Conservation (phyloP, 2,113 vertebrate genomes). For the Thomomys bottae region DNA sequence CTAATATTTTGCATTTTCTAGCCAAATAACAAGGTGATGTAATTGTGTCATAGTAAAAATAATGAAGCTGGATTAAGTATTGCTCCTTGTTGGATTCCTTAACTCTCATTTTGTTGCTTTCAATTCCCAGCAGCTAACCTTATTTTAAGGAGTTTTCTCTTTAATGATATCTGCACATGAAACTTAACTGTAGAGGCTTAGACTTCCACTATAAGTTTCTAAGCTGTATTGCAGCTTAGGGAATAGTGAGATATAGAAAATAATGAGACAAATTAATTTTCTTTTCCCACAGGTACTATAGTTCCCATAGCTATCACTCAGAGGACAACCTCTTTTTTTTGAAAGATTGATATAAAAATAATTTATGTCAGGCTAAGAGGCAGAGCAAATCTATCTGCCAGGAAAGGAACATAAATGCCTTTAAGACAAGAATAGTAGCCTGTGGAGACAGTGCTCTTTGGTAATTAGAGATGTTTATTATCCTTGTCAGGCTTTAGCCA, state of each 20-base stretch:
- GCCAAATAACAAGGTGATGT: slow-evolving; percentile 64
- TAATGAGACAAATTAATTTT: slow-evolving; percentile 79
- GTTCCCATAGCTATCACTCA: slow-evolving; percentile 73
- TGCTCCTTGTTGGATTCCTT: slow-evolving; percentile 55
- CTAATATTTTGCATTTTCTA: slow-evolving; percentile 66
- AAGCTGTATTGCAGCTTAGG: slow-evolving; percentile 60
- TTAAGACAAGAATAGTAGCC: slow-evolving; percentile 57
- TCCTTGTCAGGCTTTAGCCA: slow-evolving; percentile 62
- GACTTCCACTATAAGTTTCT: slow-evolving; percentile 65
- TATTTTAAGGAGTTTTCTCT: slow-evolving; percentile 71
- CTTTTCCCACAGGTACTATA: slow-evolving; percentile 70
- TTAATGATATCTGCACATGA: slow-evolving; percentile 64
- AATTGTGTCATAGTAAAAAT: slow-evolving; percentile 64
- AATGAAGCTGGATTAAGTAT: slow-evolving; percentile 68
- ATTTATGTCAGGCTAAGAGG: slow-evolving; percentile 70
- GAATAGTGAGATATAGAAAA: slow-evolving; percentile 73
- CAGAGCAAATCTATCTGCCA: slow-evolving; percentile 57
- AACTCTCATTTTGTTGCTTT: slow-evolving; percentile 67
- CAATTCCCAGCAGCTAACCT: slow-evolving; percentile 57
- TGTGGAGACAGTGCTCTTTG: slow-evolving; percentile 68
- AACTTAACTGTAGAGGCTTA: slow-evolving; percentile 71
- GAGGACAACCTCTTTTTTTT: slow-evolving; percentile 66
- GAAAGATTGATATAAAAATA: slow-evolving; percentile 75
- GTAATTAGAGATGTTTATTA: slow-evolving; percentile 76
- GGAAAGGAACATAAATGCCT: slow-evolving; percentile 68